Base-by-base conservation (phyloP, 1,140 invertebrate species). In the Chironomus striatipennis region DNA sequence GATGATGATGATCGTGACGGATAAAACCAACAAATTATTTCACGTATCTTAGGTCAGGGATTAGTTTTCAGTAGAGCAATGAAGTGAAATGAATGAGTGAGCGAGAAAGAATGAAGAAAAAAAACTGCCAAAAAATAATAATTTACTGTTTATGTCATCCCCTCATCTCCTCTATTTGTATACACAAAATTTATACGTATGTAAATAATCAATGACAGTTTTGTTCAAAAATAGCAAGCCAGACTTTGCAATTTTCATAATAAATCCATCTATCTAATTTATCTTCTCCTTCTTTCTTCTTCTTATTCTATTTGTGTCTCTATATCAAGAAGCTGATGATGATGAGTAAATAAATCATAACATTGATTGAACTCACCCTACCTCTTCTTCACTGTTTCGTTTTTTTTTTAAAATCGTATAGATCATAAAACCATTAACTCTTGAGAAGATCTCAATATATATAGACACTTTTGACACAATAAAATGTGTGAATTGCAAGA, bases 21-120 rank as follows among this genome's bases (percentile, higher is more conserved):
- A 57, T 57, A 57, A 57, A 57, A 57, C 47, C 47, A 57, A 57
- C 47, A 57, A 57, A 57, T 57, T 57, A 57, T 57, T 57, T 57
- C 47, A 57, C 47, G 47, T 57, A 57, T 57, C 47, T 57, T 57
- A 57, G 47, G 47, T 57, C 47, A 57, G 12, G 47, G 47, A 57
- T 57, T 57, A 57, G 47, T 57, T 57, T 57, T n/a, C 47, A n/a
- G 12, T 57, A 5, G 15, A n/a, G 47, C 47, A 12, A 57, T 57
- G 12, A 57, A 34, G 24, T 34, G 24, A 34, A 34, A 57, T 57
- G 47, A 5, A 5, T n/a, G 47, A 57, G 12, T 57, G 47, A 57
- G 12, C 1, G 47, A 57, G 47, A 57, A 15, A 15, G 47, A 57
- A 57, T n/a, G 1, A 57, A 57, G 47, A 57, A 57, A 57, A 57